Base-by-base conservation (phyloP, 1,140 invertebrate species). In the Anoplophora glabripennis region DNA sequence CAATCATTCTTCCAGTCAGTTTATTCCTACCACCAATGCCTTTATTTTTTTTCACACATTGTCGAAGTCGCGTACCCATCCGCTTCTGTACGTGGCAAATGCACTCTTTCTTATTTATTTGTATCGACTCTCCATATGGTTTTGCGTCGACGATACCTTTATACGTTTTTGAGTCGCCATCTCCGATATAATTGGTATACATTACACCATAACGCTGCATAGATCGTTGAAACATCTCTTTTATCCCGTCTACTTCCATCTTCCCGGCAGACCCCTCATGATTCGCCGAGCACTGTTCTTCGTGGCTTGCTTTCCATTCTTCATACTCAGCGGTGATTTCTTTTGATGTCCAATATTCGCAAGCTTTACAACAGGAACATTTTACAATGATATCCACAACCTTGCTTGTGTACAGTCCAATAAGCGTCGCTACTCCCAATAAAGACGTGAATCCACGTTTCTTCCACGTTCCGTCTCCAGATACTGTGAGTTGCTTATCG, bases 371-470 rank as follows among this genome's bases (percentile, higher is more conserved):
- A 48, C 9, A 40, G 7, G 10, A 11, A 10, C 21, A 18, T 33
- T 18, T 48, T 18, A 48, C 12, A 5, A 48, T 8, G 33, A 48
- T 28, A 34, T 52, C 46, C 7, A 48, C 10, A 21, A 48, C 46
- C 14, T 48, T 48, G 8, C 46, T 21, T 14, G 46, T 48, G 14
- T 18, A 48, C 15, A 18, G 21, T 48, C 46, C 46, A 14, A 48
- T 48, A 9, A 48, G 33, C 8, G 46, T 18, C 15, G 46, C 46
- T 9, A 48, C 46, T 10, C 46, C 21, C 8, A 18, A 33, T 28
- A 48, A 48, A 11, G 46, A 48, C 15, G 46, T 18, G 18, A 48
- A 48, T 34, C 46, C 46, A 12, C 47, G n/a, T n/a, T n/a, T n/a
- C n/a, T n/a, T n/a, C n/a, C n/a, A n/a, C n/a, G n/a, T n/a, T n/a